Percentiles rank a stretch among this genome's conserved stretches.
Evolutionary conservation across 2,797 vertebrate species (phyloP).

Genomic region (Pyrocephalus nanus): DNA sequence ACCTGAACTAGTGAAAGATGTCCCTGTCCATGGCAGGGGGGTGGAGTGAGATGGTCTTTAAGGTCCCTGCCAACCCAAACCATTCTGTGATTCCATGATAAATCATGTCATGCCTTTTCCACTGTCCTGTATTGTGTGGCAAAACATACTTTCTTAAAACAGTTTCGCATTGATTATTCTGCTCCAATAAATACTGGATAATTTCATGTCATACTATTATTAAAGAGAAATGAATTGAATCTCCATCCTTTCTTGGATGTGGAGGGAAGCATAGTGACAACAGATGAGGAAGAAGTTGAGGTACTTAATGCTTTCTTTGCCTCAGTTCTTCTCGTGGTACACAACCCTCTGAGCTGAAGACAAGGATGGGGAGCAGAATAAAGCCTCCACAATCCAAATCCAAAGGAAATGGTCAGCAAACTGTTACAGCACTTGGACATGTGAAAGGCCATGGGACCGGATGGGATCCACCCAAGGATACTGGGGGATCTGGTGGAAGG

Average conservation of each 20-base stretch:
- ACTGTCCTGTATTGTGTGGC: not conserved
- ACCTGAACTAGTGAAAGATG: not conserved
- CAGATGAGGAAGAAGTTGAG: not conserved
- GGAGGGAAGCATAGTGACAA: not conserved
- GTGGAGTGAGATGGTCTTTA: not conserved
- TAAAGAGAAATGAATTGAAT: not conserved
- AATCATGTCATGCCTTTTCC: not conserved
- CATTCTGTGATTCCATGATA: not conserved
- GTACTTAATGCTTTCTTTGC: not conserved
- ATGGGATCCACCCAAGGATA: not conserved
- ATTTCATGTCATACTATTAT: fast-evolving
- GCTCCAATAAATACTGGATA: not conserved
- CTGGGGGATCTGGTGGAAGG: not conserved
- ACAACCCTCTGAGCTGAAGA: too few species aligned
- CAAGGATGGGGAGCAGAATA: not conserved
- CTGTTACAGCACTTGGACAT: not conserved
- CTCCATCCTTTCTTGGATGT: not conserved
- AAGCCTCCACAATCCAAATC: not conserved
- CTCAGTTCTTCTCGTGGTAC: not conserved
- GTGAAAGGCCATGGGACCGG: too few species aligned
- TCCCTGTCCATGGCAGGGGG: not conserved
- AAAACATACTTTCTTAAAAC: not conserved
- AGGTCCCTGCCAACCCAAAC: not conserved
- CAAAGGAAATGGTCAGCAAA: not conserved
- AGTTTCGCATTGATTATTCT: not conserved